Conservation (phyloP, 2,113 vertebrate species). For the Protomyctophum bolini region DNA sequence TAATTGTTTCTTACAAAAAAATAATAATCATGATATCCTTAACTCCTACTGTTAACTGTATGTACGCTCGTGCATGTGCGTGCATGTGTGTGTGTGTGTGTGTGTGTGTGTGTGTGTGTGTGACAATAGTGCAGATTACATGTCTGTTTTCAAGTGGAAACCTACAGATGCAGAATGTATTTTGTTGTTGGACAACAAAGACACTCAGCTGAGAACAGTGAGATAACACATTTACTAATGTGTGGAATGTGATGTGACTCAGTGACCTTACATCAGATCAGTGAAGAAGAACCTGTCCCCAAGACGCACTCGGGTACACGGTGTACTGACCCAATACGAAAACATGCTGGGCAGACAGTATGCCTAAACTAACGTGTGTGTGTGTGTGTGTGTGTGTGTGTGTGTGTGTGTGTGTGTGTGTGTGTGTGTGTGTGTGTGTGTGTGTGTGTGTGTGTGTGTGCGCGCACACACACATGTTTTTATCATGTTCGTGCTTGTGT, state of each 20-base stretch:
- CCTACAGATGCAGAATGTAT: not conserved
- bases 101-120: not conserved
- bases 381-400: constrained; percentile 12
- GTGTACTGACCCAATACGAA: not conserved
- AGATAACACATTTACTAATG: not conserved
- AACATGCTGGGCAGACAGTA: not conserved
- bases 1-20: not conserved
- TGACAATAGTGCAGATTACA: not conserved
- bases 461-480: no score
- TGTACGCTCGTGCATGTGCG: not conserved
- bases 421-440: constrained; percentile 11
- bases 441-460: not conserved
- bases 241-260: not conserved
- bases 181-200: not conserved
- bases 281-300: not conserved
- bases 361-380: not conserved
- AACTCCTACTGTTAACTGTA: not conserved
- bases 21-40: no score
- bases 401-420: not conserved
- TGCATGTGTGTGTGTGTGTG: not conserved
- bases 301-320: not conserved
- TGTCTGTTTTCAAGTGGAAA: not conserved
- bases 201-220: not conserved
- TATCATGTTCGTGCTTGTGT: no score
- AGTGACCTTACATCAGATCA: not conserved